A percentile compares a stretch with the other conserved stretches of the same genome.
Conservation (phyloP, 2,113 vertebrate species). For the Accipiter virgatus region DNA sequence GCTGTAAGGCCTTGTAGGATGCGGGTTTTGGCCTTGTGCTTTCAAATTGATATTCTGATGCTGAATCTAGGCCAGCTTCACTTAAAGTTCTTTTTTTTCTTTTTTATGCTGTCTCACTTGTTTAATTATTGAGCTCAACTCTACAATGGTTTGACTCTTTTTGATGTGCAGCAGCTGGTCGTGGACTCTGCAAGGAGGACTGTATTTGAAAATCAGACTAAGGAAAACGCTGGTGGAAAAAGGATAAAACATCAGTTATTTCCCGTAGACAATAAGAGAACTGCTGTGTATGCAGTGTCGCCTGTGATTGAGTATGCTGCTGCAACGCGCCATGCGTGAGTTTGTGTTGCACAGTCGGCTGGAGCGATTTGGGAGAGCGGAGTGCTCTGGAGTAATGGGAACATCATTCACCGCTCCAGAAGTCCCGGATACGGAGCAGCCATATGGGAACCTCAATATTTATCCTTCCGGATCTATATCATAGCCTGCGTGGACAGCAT, state of each 20-base stretch:
- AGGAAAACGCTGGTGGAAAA: background rate
- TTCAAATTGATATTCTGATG: background rate
- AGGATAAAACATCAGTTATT: background rate
- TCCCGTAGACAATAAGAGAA: accelerated
- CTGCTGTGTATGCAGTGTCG: background rate
- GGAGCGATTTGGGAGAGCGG: background rate
- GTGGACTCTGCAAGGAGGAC: background rate
- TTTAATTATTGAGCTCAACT: background rate
- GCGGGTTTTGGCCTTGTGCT: background rate
- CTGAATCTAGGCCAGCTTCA: background rate
- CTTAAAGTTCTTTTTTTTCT: background rate
- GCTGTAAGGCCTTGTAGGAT: background rate
- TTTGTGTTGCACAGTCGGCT: accelerated
- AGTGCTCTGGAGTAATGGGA: background rate
- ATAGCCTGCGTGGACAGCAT: background rate
- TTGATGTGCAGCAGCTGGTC: background rate
- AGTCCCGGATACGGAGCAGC: accelerated
- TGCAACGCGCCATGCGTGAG: background rate
- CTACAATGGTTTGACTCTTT: background rate
- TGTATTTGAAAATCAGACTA: background rate
- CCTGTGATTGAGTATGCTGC: accelerated
- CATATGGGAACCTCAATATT: background rate
- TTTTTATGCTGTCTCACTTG: background rate
- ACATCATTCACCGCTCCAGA: background rate
- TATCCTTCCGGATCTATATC: background rate